Base-by-base conservation (phyloP, 2,888 invertebrate genomes). In the Eilema griseolum region DNA sequence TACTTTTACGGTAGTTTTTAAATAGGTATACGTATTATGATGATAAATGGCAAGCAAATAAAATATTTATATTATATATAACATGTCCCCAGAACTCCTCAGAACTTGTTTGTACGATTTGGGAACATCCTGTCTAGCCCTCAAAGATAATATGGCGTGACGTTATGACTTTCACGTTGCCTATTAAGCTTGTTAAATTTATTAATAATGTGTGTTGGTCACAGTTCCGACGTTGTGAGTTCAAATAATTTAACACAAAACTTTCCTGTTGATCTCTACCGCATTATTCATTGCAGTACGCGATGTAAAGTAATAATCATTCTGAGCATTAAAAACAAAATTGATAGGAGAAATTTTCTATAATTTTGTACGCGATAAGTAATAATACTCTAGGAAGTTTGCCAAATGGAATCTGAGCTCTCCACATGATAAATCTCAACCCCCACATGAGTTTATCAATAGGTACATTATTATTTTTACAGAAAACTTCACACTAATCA, bases 401-500 rank as follows among this genome's bases (percentile, higher is more conserved):
- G 4, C 28, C 26, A 59, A 59, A 52, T 2, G 7, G 2, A 52
- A 52, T 26, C 2, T 24, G 20, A 12, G 12, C 33, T 37, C 26
- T 26, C 28, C 59, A 59, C 59, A 28, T 59, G 26, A 26, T 59
- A 28, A 5, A n/a, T 41, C 68, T 56, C 46, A 64, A 37, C 20
- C 8, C 62, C 72, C 59, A 69, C 61, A 62, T 26, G 62, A 72
- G 68, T 75, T 79, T 77, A 81, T 75, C 82, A 41, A 62, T 68
- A 33, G 28, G 28, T 28, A 33, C 4, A 16, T 57, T 2, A 61
- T 64, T 60, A 31, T 72, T 72, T 66, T 71, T 61, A 61, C 66
- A 60, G 63, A 71, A 72, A 79, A 77, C 70, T 79, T 61, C 83
- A 81, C 77, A 75, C 61, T 14, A 71, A 74, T 61, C 83, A 83